Conservation (phyloP, 2,888 invertebrate species). For the Cinara cedri region DNA sequence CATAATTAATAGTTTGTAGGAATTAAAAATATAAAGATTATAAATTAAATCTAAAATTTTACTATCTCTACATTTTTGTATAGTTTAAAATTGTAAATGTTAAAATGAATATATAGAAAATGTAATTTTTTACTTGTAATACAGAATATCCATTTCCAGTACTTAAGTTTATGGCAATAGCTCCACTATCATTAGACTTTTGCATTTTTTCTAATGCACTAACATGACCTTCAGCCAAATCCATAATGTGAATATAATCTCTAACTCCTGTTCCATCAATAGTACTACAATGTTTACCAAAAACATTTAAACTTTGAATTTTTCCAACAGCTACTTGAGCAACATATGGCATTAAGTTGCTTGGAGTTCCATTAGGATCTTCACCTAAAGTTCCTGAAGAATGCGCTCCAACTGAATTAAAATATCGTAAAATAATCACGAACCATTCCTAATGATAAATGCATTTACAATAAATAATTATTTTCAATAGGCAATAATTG, state of each 20-base stretch:
- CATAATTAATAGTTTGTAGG: too few species aligned
- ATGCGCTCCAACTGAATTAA: constrained; percentile 96
- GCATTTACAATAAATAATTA: constrained; percentile 58
- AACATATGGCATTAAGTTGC: constrained; percentile 93
- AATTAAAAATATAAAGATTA: too few species aligned
- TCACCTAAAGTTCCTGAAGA: constrained; percentile 88
- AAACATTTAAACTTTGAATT: constrained; percentile 75
- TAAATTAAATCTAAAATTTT: background rate
- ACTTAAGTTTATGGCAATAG: constrained; percentile 81
- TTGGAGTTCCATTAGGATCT: constrained; percentile 88
- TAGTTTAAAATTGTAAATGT: background rate
- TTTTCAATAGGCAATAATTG: background rate
- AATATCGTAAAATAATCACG: constrained; percentile 85
- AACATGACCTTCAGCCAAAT: constrained; percentile 87
- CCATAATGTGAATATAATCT: constrained; percentile 90
- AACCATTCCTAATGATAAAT: constrained; percentile 70
- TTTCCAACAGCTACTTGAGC: constrained; percentile 90
- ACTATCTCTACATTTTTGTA: background rate
- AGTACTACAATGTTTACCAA: constrained; percentile 86
- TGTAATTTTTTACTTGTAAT: constrained; percentile 71
- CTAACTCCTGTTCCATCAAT: constrained; percentile 80
- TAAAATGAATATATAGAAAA: too few species aligned
- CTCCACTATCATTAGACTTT: constrained; percentile 60
- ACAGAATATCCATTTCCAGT: constrained; percentile 86
- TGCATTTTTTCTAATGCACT: constrained; percentile 77